Base-by-base conservation (phyloP, 2,797 vertebrate species). In the Merluccius polli region DNA sequence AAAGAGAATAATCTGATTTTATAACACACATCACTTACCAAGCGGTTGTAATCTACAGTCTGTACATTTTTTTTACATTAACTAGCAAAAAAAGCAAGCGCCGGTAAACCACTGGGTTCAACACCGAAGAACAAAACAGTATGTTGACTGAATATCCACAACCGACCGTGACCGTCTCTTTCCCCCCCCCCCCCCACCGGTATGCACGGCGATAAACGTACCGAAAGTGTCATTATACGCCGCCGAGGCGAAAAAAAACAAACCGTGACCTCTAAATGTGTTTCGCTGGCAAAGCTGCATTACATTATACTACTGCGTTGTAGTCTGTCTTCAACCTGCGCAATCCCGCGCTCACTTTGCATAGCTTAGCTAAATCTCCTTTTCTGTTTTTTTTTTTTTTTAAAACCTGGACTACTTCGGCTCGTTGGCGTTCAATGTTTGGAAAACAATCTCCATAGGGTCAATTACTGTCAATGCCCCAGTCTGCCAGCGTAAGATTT, bases 401-500 rank as follows among this genome's bases (percentile, higher is more conserved):
- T 27, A 63, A 52, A 63, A 63, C n/a, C 24, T 63, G n/a, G 12
- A 63, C 59, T n/a, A 12, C 59, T 63, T 11, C 11, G 41, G n/a
- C 59, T 63, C 8, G 18, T 63, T 63, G 24, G 8, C 9, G 27
- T 63, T 63, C 59, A 27, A 63, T 63, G 59, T 24, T 63, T 63
- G 59, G 59, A 63, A 63, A 63, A 27, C 59, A 67, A 59, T 36
- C 73, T 72, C 12, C 77, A 73, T 70, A 44, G 70, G 87, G 71
- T 78, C 81, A 31, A 71, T 83, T 70, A 73, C 65, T 32, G 69
- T n/a, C 29, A 16, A 63, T 63, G 77, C 79, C 84, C 16, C 76
- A 31, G 41, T 15, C 74, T 44, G 15, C 33, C 81, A 78, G 81
- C 82, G 76, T 85, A 75, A 33, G 82, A 82, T 82, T 78, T 80